A percentile compares a stretch with the other conserved stretches of the same genome.
These are phyloP conservation scores for Steinernema carpocapsae DNA, from an alignment of 2,888 invertebrate species.

Conservation along the genomic window DNA sequence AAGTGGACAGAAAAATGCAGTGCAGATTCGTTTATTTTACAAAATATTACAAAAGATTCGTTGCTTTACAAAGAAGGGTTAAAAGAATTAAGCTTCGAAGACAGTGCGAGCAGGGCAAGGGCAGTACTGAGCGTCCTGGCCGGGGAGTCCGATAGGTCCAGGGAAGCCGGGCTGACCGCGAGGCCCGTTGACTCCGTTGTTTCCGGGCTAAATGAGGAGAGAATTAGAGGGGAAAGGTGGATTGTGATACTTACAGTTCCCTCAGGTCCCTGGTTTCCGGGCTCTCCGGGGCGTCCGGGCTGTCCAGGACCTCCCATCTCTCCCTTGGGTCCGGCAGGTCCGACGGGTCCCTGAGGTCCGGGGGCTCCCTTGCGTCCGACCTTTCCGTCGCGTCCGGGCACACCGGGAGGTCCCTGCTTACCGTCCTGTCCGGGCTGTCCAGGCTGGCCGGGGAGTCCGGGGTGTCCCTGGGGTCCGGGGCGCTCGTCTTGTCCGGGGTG, in stretches of 20 bases:
- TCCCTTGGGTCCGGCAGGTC: conserved; percentile 66
- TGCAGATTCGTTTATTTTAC: conserved; percentile 26
- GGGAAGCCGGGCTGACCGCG: conserved; percentile 70
- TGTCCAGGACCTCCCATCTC: conserved; percentile 58
- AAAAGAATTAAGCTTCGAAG: conserved; percentile 29
- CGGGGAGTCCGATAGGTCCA: conserved; percentile 72
- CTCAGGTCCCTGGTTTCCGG: conserved; percentile 50
- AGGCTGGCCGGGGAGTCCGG: conserved; percentile 48
- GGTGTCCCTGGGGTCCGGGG: conserved; percentile 54
- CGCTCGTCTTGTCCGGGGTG: conserved; percentile 66
- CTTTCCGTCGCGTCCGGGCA: conserved; percentile 45
- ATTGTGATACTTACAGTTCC: conserved; percentile 40
- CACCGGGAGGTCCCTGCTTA: conserved; percentile 36
- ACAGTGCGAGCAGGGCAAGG: conserved; percentile 45
- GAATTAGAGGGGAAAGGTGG: not conserved
- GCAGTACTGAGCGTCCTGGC: conserved; percentile 58
- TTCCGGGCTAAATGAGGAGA: conserved; percentile 42
- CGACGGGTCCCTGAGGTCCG: conserved; percentile 58
- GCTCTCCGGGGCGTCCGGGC: conserved; percentile 69
- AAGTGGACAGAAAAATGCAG: not conserved
- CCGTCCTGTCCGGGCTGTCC: conserved; percentile 48
- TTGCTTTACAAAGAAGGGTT: conserved; percentile 26
- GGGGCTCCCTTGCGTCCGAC: conserved; percentile 52
- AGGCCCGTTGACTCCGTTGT: conserved; percentile 58
- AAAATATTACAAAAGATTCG: not conserved